phyloP scores from a whole-genome alignment of 2,797 vertebrate genomes.

The Lepidocolaptes lacrymiger region DNA sequence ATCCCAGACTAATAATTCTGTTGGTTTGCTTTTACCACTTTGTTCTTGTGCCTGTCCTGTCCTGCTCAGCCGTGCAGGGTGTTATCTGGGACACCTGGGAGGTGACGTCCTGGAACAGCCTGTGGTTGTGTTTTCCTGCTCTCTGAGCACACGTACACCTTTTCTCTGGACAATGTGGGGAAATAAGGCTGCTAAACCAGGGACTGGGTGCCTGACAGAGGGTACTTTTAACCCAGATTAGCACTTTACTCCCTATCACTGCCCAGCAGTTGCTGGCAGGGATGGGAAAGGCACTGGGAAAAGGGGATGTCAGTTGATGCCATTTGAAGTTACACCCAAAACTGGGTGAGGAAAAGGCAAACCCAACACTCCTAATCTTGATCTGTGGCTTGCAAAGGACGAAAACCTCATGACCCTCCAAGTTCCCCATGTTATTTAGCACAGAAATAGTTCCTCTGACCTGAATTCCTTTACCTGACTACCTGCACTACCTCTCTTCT shows the following conservation, averaged over 20 bases:
- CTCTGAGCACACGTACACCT: not conserved
- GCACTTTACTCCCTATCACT: not conserved
- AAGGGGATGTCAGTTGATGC: not conserved
- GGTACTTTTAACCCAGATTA: not conserved
- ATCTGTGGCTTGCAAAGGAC: not conserved
- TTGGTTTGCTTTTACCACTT: not conserved
- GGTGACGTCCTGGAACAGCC: not conserved
- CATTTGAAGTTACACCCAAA: not conserved
- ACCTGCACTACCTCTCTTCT: not conserved
- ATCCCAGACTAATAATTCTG: not conserved
- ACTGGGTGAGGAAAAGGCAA: not conserved
- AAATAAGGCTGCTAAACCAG: not conserved
- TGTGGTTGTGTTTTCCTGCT: rapidly evolving
- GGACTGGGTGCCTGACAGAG: not conserved
- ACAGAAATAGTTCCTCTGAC: not conserved
- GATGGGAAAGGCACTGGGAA: not conserved
- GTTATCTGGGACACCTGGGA: not conserved
- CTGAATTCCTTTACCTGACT: not conserved
- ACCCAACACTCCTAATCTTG: not conserved
- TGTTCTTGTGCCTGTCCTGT: not conserved
- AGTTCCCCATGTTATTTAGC: not conserved
- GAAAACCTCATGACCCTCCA: not conserved
- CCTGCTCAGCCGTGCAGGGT: not conserved
- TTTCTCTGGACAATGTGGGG: not conserved
- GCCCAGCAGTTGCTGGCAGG: not conserved